Percentiles rank a stretch among this genome's conserved stretches.
These are phyloP conservation scores for Sphenodon punctatus DNA, from an alignment of 2,797 vertebrate species.

Conservation along the genomic window DNA sequence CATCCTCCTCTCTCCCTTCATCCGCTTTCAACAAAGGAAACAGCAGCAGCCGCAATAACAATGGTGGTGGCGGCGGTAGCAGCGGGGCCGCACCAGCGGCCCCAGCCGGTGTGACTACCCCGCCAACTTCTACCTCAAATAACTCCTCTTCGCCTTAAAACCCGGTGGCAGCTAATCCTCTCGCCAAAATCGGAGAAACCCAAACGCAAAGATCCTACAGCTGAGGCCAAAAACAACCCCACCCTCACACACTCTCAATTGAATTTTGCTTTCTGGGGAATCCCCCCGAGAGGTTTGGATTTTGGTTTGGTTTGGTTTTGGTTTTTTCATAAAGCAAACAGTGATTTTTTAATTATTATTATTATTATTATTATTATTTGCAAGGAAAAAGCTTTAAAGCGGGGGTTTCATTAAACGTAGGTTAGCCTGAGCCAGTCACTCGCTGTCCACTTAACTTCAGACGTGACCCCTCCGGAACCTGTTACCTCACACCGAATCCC, in stretches of 20 bases:
- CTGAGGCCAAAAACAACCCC: too few relatives aligned
- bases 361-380: not conserved
- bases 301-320: too few relatives aligned
- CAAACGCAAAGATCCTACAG: too few relatives aligned
- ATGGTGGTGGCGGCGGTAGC: not conserved
- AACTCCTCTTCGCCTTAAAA: conserved; percentile 88
- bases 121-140: conserved; percentile 91
- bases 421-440: not conserved
- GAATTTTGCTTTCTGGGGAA: accelerated
- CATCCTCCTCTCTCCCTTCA: conserved; percentile 76
- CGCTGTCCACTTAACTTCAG: not conserved
- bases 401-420: conserved; percentile 2
- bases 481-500: conserved; percentile 75
- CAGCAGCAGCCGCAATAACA: conserved; percentile 20
- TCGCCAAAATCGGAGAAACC: not conserved
- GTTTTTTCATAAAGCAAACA: too few relatives aligned
- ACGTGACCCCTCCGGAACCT: not conserved
- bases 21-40: conserved; percentile 77
- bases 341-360: too few relatives aligned
- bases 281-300: not conserved
- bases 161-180: conserved; percentile 5
- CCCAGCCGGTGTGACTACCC: conserved; percentile 61
- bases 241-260: not conserved
- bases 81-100: not conserved
- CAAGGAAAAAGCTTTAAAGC: not conserved